Percentiles rank a stretch among this genome's conserved stretches.
phyloP scores from a whole-genome alignment of 2,113 vertebrate species.

The human region DNA sequence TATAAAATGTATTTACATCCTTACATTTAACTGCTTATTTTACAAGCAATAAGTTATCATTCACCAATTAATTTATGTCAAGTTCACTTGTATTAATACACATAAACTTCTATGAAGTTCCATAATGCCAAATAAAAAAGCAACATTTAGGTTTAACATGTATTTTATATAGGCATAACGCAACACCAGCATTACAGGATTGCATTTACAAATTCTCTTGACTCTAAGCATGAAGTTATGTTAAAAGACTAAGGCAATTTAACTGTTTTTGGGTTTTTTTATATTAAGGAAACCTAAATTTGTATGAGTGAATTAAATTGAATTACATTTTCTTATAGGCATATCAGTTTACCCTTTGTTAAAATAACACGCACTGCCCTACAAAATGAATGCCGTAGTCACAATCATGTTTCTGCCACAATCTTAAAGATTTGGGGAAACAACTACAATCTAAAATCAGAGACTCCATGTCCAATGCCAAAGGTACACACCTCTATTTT shows the following conservation, averaged over 20 bases:
- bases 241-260: neutral
- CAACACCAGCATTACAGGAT: neutral
- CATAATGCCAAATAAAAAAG: neutral
- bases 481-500: neutral
- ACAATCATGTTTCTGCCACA: neutral
- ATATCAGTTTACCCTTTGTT: neutral
- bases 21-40: neutral
- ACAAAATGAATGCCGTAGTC: neutral
- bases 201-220: neutral
- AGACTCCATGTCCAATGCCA: neutral
- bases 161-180: neutral
- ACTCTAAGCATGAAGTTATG: neutral
- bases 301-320: neutral
- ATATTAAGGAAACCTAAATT: neutral
- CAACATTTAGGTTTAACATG: no score
- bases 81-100: neutral
- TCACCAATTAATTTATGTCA: neutral
- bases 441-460: neutral
- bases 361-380: neutral
- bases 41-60: neutral
- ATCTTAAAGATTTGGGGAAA: neutral
- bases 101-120: neutral
- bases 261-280: no score
- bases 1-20: neutral
- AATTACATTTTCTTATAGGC: neutral